Evolutionary conservation across 1,140 invertebrate species (phyloP).

Genomic region (Drosophila azteca): DNA sequence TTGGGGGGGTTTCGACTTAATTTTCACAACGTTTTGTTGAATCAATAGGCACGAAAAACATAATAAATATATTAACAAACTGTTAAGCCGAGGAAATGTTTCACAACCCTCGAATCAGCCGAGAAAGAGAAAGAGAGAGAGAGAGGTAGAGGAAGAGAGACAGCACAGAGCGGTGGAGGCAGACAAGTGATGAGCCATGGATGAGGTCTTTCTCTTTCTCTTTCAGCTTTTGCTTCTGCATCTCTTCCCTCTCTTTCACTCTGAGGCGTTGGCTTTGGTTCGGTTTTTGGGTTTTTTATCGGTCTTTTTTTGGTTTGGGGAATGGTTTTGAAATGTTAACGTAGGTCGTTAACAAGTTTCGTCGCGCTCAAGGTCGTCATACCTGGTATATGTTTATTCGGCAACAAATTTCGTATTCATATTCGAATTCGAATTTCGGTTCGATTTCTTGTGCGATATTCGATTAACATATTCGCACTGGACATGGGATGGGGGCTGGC

Average conservation of each 20-base stretch:
- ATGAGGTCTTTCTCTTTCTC: conserved; percentile 2
- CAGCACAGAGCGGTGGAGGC: not conserved
- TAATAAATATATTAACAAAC: conserved; percentile 31
- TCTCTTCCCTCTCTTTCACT: not conserved
- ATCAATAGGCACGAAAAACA: conserved; percentile 29
- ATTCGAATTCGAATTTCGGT: conserved; percentile 12
- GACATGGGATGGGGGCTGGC: not conserved
- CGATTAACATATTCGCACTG: not conserved
- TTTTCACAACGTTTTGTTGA: conserved; percentile 11
- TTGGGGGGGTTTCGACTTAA: conserved; percentile 2
- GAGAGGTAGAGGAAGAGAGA: conserved; percentile 5
- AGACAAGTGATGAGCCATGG: conserved; percentile 31
- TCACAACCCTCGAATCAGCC: conserved; percentile 31
- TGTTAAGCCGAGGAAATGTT: conserved; percentile 29
- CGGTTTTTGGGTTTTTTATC: conserved; percentile 3
- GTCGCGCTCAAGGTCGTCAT: conserved; percentile 44
- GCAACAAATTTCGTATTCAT: conserved; percentile 29
- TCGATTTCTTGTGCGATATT: conserved; percentile 8
- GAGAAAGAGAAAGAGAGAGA: conserved; percentile 26
- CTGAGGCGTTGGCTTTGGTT: conserved; percentile 39
- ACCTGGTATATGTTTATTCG: conserved; percentile 10
- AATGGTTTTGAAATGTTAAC: conserved; percentile 65
- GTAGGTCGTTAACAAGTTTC: conserved; percentile 72
- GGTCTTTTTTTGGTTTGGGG: conserved; percentile 2
- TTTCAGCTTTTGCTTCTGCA: not conserved